Evolutionary conservation across 2,113 vertebrate species (phyloP).

Genomic region (Brachyistius frenatus): DNA sequence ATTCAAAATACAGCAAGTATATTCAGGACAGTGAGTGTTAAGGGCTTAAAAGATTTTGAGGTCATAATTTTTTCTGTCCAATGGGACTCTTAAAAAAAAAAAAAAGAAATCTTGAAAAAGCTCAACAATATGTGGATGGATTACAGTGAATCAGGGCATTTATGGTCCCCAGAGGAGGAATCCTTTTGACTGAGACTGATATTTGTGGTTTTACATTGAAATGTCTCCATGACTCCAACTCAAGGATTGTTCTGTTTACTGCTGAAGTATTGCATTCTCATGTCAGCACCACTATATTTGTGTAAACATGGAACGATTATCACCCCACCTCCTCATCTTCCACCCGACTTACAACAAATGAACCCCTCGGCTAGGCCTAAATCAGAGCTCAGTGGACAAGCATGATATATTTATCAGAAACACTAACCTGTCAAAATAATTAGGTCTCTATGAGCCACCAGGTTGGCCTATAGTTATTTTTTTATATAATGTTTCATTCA

Average conservation of each 20-base stretch:
- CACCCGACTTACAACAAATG: neutral
- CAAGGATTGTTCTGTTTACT: neutral
- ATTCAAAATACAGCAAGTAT: neutral
- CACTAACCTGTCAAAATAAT: slow-evolving; percentile 9
- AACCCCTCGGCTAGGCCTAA: neutral
- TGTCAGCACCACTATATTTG: neutral
- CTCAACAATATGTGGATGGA: neutral
- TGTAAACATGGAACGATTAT: neutral
- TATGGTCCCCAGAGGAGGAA: neutral
- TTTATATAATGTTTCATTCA: slow-evolving; percentile 1
- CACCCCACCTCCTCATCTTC: neutral
- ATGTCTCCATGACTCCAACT: neutral
- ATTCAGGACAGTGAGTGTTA: neutral
- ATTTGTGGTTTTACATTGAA: neutral
- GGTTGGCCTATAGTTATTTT: neutral
- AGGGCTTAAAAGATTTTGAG: too few relatives aligned
- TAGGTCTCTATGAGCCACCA: neutral
- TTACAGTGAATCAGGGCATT: neutral
- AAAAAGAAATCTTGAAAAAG: too few relatives aligned
- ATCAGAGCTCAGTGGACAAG: neutral
- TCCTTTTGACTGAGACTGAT: neutral
- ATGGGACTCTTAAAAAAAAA: too few relatives aligned
- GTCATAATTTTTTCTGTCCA: too few relatives aligned
- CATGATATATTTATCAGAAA: slow-evolving; percentile 5
- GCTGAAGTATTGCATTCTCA: neutral